A percentile compares a stretch with the other conserved stretches of the same genome.
Evolutionary conservation across 2,888 invertebrate genomes (phyloP).

Genomic region (Chromoteleia sp.): DNA sequence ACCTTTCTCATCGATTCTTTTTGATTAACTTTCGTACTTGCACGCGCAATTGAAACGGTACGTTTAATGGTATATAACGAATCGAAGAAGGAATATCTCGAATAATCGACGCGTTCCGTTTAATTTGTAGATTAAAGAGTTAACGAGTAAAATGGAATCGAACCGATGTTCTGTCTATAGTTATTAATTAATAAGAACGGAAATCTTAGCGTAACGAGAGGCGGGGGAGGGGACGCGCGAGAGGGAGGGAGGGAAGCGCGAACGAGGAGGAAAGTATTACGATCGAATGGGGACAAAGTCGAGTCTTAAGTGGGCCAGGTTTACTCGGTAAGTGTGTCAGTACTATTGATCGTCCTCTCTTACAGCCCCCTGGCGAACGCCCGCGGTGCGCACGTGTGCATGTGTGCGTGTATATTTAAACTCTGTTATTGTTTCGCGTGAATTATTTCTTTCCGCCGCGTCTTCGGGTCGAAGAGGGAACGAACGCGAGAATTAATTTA

Average conservation of each 20-base stretch:
- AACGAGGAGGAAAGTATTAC: conserved; percentile 45
- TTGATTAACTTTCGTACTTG: too few relatives aligned
- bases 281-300: conserved; percentile 78
- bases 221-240: conserved; percentile 66
- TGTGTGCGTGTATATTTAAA: conserved; percentile 1
- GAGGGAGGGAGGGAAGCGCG: conserved; percentile 14
- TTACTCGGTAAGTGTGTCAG: conserved; percentile 84
- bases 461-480: not conserved
- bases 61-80: too few relatives aligned
- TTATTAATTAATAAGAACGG: too few relatives aligned
- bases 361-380: conserved; percentile 32
- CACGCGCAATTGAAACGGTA: too few relatives aligned
- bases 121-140: too few relatives aligned
- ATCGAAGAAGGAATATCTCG: too few relatives aligned
- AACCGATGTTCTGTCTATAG: too few relatives aligned
- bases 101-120: too few relatives aligned
- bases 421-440: conserved; percentile 26
- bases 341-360: conserved; percentile 74
- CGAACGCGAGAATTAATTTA: not conserved
- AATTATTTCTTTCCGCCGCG: conserved; percentile 9
- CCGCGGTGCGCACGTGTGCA: conserved; percentile 7
- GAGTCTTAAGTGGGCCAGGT: conserved; percentile 82
- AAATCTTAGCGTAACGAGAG: not conserved
- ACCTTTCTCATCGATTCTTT: too few relatives aligned
- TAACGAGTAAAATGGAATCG: too few relatives aligned